phyloP scores from a whole-genome alignment of 2,113 vertebrate genomes.

The Scytalopus superciliaris region DNA sequence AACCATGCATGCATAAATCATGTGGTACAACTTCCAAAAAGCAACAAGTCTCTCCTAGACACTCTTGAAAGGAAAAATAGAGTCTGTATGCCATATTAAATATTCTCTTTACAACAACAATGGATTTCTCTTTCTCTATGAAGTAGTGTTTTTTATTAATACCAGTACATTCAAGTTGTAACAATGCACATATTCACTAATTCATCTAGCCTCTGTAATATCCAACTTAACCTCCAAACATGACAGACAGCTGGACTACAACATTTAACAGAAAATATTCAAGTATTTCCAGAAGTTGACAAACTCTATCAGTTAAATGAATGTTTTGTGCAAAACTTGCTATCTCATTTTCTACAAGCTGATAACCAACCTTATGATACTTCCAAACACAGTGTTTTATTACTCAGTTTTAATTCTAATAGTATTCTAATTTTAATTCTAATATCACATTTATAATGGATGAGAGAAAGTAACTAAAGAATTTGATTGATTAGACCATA shows the following conservation, averaged over 20 bases:
- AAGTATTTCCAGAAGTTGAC: background rate
- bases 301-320: background rate
- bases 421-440: background rate
- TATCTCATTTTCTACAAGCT: background rate
- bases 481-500: background rate
- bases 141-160: background rate
- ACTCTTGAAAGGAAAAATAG: background rate
- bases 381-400: background rate
- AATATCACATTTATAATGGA: background rate
- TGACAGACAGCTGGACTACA: background rate
- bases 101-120: background rate
- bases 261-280: background rate
- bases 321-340: background rate
- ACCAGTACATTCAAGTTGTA: background rate
- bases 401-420: background rate
- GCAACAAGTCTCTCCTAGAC: background rate
- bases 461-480: background rate
- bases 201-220: background rate
- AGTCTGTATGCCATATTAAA: background rate
- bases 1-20: background rate
- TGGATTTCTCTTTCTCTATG: background rate
- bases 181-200: background rate
- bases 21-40: background rate
- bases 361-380: background rate
- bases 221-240: background rate